phyloP scores from a whole-genome alignment of 2,113 vertebrate genomes.

The Camarhynchus parvulus region DNA sequence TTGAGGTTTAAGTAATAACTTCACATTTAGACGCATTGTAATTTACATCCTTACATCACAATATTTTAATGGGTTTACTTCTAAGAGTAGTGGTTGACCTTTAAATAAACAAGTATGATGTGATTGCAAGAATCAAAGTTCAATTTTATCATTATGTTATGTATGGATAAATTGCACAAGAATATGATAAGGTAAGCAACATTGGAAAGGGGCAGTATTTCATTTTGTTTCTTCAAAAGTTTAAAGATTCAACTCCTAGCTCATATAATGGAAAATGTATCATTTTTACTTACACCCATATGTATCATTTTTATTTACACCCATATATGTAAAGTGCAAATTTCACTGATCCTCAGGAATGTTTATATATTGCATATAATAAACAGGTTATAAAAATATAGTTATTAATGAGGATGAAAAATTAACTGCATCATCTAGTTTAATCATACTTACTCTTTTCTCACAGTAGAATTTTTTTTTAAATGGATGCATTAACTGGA shows the following conservation, averaged over 20 bases:
- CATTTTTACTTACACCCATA: neutral
- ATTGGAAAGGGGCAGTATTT: neutral
- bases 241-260: neutral
- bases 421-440: neutral
- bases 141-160: neutral
- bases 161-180: neutral
- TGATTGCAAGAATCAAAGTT: constrained; percentile 6
- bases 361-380: neutral
- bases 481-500: neutral
- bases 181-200: neutral
- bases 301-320: neutral
- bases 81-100: constrained; percentile 13
- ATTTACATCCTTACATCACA: constrained; percentile 15
- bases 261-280: neutral
- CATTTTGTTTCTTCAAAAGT: neutral
- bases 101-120: constrained; percentile 5
- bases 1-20: constrained; percentile 13
- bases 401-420: neutral
- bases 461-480: neutral
- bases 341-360: neutral
- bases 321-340: neutral
- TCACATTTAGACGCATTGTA: neutral
- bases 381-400: neutral
- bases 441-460: neutral
- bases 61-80: constrained; percentile 24